Base-by-base conservation (phyloP, 2,888 invertebrate genomes). In the Dasysyrphus tricinctus region DNA sequence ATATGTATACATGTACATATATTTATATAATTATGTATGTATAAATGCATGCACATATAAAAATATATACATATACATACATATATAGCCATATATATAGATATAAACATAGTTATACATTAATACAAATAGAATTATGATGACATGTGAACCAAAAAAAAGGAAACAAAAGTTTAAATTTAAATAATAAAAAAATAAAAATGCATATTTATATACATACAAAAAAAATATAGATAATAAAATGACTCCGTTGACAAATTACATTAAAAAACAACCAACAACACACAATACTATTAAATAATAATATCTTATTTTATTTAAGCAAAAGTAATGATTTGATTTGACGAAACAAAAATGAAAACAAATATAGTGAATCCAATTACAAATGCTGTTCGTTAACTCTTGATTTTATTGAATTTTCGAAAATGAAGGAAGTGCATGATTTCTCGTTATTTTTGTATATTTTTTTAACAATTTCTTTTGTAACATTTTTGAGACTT, bases 81-180 rank as follows among this genome's bases (percentile, higher is more conserved):
- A 24, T 24, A n/a, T n/a, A n/a, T n/a, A n/a, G n/a, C n/a, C n/a
- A 24, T 24, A 24, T 24, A 24, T 24, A 24, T 3, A 24, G 1
- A 24, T 24, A 24, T 24, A 24, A 2, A 3, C 24, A 24, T 24
- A 24, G 24, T 47, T 80, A 73, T 81, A 61, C 73, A 74, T 80
- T 49, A 63, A 73, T 34, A 75, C 42, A 24, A 65, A 79, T 80
- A 79, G 7, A 61, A 70, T 57, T 54, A 65, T 67, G 44, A 69
- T 24, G 39, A 9, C 57, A 49, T 69, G 47, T 49, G 29, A 59
- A 51, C 57, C 24, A 12, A 29, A 67, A 74, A 5, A 59, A 39
- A 44, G 56, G 12, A 65, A 19, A 37, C 19, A 32, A 65, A 4
- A n/a, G 9, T 16, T 47, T 16, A 5, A 32, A 47, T 44, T 44